Base-by-base conservation (phyloP, 2,113 vertebrate genomes). In the Salvelinus sp. region DNA sequence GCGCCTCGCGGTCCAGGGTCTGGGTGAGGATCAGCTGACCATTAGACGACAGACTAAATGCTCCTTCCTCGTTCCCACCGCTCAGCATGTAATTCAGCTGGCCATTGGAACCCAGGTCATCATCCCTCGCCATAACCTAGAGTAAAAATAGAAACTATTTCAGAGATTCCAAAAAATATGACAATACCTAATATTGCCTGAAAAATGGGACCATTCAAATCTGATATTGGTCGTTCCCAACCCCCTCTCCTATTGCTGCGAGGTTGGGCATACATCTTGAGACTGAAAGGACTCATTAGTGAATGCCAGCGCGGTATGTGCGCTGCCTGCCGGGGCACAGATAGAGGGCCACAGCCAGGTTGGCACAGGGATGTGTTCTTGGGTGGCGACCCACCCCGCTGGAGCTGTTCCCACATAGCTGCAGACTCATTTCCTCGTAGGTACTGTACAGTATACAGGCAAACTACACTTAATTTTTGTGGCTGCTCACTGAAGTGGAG, bases 101-200 rank as follows among this genome's bases (percentile, higher is more conserved):
- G 80, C 96, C 94, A 22, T 98, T 98, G 4, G 91, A 82, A 1
- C 95, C 95, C 73, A 97, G 95, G 79, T 99, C 97, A 2, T 98
- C 97, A 0, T 99, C 98, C 74, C 95, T 94, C n/a, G 97, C 98
- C 20, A 97, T 90, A 48, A 99, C 96, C 98, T 99, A 74, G 1
- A 82, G 20, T 16, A 54, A 54, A 14, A 54, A 18, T 54, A 18
- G 1, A 54, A 10, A 44, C 7, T 38, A 38, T 44, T 10, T 57
- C 3, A 57, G 54, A 57, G 54, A 57, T 57, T 57, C 3, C 20
- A 0, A 57, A 20, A 57, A 14, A 57, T 54, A 18, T 20, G 18
- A 78, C 57, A 50, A 28, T n/a, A 38, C 50, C 73, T 72, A 54
- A 71, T 70, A 22, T 22, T 76, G 68, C 72, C 71, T 25, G 27